Percentiles rank a stretch among this genome's conserved stretches.
Conservation (phyloP, 1,140 invertebrate species). For the Drosophila lini region DNA sequence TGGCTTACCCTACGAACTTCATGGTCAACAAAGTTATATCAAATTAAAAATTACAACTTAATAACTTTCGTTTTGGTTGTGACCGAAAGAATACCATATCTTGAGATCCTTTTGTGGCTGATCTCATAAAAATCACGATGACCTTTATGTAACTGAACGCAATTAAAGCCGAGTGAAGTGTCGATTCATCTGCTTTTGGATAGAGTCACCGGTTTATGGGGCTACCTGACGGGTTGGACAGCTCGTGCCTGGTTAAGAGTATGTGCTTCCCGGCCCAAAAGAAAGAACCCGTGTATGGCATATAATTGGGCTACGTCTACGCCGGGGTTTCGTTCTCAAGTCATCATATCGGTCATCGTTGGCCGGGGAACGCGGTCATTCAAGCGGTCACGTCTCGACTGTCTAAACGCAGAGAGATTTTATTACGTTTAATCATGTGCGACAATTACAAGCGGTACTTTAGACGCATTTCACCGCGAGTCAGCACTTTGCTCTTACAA, state of each 20-base stretch:
- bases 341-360: slow-evolving; percentile 38
- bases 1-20: background rate
- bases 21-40: background rate
- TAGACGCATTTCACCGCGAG: slow-evolving; percentile 62
- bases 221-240: slow-evolving; percentile 17
- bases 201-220: slow-evolving; percentile 13
- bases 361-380: slow-evolving; percentile 37
- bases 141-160: slow-evolving; percentile 39
- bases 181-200: slow-evolving; percentile 22
- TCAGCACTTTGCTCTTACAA: slow-evolving; percentile 33
- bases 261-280: slow-evolving; percentile 23
- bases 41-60: slow-evolving; percentile 18
- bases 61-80: slow-evolving; percentile 22
- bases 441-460: slow-evolving; percentile 73
- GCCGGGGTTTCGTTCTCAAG: slow-evolving; percentile 11
- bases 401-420: slow-evolving; percentile 64
- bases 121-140: slow-evolving; percentile 22
- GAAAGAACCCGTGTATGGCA: slow-evolving; percentile 20
- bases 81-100: background rate
- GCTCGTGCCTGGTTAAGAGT: slow-evolving; percentile 21
- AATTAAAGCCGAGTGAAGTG: slow-evolving; percentile 25
- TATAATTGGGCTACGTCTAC: slow-evolving; percentile 38
- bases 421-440: slow-evolving; percentile 71
- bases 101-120: slow-evolving; percentile 5
- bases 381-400: slow-evolving; percentile 54